Evolutionary conservation across 2,888 invertebrate genomes (phyloP), one percentile per base, ranked within the genome.

Genomic region (Drosophila monieri): DNA sequence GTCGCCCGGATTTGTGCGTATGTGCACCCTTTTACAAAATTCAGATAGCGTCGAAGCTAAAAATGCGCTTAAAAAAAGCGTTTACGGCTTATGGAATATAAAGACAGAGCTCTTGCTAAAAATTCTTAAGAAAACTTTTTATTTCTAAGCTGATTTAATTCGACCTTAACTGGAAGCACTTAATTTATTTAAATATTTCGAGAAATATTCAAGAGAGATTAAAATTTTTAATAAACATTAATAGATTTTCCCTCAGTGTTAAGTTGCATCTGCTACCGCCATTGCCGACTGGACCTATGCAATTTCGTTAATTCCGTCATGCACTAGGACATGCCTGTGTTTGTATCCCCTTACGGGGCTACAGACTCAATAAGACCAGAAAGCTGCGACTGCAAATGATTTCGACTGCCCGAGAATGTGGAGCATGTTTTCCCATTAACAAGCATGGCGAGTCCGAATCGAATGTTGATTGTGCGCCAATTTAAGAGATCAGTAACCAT

Each of bases 271-370:
- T 55, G 32, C 43, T 25, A 25, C 10, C n/a, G 15, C 41, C 60
- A 21, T 54, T 14, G 77, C 71, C 77, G 80, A 77, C 68, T 83
- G 48, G 48, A 9, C 58, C 35, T 23, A 30, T 41, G 21, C 62
- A 27, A 62, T 51, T 80, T 80, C 73, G 84, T 80, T 80, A 79
- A 86, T 81, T 81, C 77, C 68, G 68, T 48, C 60, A 54, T 77
- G 80, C 84, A 80, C 68, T 64, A 77, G 73, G 49, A 67, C 62
- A 61, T 46, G 56, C 39, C 54, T 37, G 70, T 75, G 84, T 65
- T 66, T 83, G 72, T 60, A 71, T 41, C 54, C 32, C 47, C 15
- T 15, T 39, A 5, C 39, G 15, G 54, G 9, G 41, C 48, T 46
- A 44, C 49, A 39, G 60, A 76, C 78, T 84, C 87, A 81, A 77